phyloP scores from a whole-genome alignment of 2,113 vertebrate genomes.

The Festucalex cinctus region DNA sequence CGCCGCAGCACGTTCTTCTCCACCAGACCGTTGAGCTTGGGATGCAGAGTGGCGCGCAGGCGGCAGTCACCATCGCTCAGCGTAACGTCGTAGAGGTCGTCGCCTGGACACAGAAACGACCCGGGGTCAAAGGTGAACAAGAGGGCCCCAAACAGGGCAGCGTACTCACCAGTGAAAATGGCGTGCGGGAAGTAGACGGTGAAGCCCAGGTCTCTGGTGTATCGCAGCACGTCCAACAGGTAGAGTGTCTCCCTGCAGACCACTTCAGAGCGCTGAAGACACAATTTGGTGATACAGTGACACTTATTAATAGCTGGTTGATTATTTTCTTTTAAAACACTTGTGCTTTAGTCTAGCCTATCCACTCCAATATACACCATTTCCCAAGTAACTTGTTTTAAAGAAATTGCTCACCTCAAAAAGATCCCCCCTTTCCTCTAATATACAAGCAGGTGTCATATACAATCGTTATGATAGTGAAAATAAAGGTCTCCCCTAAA shows the following conservation, averaged over 20 bases:
- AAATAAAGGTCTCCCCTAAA: no score
- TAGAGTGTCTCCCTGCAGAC: constrained; percentile 52
- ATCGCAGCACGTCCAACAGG: constrained; percentile 54
- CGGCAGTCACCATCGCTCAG: constrained; percentile 67
- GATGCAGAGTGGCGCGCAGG: constrained; percentile 66
- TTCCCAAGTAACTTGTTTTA: neutral
- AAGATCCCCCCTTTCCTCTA: neutral
- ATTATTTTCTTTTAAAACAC: no score
- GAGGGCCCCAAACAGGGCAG: neutral
- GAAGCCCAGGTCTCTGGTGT: constrained; percentile 56
- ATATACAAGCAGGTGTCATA: no score
- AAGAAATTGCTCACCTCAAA: no score
- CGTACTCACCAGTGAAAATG: constrained; percentile 38
- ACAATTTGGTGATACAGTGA: neutral
- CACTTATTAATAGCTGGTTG: neutral
- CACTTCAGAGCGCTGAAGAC: constrained; percentile 13
- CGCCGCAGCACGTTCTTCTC: constrained; percentile 50
- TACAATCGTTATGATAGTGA: no score
- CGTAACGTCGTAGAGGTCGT: constrained; percentile 67
- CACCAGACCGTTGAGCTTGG: constrained; percentile 61
- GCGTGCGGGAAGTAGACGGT: constrained; percentile 57
- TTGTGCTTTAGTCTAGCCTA: neutral
- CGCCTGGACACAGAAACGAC: constrained; percentile 21
- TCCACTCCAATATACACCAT: neutral
- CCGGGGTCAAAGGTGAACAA: neutral